These are phyloP conservation scores for Pogonognathellus flavescens DNA, from an alignment of 1,140 invertebrate species.

Conservation along the genomic window DNA sequence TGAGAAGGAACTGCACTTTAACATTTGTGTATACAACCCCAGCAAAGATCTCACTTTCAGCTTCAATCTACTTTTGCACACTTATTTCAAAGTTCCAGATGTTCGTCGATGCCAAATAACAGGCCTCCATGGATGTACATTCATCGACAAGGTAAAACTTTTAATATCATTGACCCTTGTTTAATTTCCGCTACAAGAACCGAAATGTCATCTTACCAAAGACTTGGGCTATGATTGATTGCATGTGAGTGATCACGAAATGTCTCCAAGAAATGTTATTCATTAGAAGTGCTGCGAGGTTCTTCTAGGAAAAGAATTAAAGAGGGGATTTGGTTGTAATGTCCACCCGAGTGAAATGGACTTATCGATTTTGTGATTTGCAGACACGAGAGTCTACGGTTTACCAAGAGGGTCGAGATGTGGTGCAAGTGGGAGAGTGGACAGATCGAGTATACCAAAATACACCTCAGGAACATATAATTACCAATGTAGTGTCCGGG, in stretches of 20 bases:
- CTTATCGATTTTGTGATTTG: constrained; percentile 64
- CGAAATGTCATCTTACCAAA: neutral
- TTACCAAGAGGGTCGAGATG: constrained; percentile 88
- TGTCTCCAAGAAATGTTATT: neutral
- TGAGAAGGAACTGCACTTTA: constrained; percentile 92
- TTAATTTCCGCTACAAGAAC: neutral
- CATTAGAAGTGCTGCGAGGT: neutral
- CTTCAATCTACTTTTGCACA: constrained; percentile 93
- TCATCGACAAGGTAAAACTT: constrained; percentile 87
- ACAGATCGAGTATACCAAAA: constrained; percentile 94
- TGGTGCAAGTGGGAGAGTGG: constrained; percentile 90
- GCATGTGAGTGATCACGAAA: constrained; percentile 10
- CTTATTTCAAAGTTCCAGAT: constrained; percentile 90
- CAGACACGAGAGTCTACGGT: constrained; percentile 85
- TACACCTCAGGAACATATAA: constrained; percentile 91
- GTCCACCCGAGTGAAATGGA: neutral
- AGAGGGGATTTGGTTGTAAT: neutral
- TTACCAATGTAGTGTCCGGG: constrained; percentile 91
- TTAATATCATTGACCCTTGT: neutral
- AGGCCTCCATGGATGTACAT: constrained; percentile 90
- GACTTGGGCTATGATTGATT: constrained; percentile 12
- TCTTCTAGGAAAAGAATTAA: neutral
- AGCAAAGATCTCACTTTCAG: constrained; percentile 90
- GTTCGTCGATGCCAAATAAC: constrained; percentile 90
- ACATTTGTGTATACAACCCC: constrained; percentile 91